These are phyloP conservation scores for Syrrhaptes paradoxus DNA, from an alignment of 2,113 vertebrate genomes.

Conservation along the genomic window DNA sequence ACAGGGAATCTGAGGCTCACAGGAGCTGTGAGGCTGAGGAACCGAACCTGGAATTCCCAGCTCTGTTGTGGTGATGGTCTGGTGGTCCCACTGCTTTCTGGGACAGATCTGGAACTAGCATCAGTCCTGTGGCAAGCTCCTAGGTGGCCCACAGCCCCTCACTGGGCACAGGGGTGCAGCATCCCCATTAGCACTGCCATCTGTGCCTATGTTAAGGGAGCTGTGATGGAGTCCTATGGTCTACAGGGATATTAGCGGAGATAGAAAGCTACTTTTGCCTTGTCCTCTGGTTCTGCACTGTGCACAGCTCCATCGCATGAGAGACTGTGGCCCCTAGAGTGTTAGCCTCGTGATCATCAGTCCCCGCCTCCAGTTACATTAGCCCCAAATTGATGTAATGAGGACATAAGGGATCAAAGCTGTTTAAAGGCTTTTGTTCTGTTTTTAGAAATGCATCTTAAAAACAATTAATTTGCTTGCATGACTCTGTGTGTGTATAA, in stretches of 20 bases:
- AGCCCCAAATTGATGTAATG: slow-evolving; percentile 18
- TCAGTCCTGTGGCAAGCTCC: fast-evolving
- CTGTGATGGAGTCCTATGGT: fast-evolving
- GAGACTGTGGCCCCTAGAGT: not conserved
- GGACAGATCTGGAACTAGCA: not conserved
- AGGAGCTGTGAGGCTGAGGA: not conserved
- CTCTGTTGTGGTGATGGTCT: fast-evolving
- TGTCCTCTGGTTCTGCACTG: not conserved
- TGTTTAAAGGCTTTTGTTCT: slow-evolving; percentile 23
- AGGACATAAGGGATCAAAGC: slow-evolving; percentile 43
- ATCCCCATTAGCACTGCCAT: fast-evolving
- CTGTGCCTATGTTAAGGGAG: not conserved
- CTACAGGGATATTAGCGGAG: not conserved
- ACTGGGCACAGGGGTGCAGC: fast-evolving
- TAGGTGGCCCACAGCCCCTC: not conserved
- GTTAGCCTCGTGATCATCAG: not conserved
- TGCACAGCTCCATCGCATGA: fast-evolving
- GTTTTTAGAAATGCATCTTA: not conserved
- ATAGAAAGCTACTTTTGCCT: not conserved
- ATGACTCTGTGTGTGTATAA: not conserved
- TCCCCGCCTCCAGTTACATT: not conserved
- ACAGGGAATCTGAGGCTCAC: not conserved
- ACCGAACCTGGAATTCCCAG: not conserved
- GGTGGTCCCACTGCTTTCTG: not conserved
- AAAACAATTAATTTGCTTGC: not conserved